Conservation (phyloP, 1,140 invertebrate genomes). For the Cyclargus thomasi region DNA sequence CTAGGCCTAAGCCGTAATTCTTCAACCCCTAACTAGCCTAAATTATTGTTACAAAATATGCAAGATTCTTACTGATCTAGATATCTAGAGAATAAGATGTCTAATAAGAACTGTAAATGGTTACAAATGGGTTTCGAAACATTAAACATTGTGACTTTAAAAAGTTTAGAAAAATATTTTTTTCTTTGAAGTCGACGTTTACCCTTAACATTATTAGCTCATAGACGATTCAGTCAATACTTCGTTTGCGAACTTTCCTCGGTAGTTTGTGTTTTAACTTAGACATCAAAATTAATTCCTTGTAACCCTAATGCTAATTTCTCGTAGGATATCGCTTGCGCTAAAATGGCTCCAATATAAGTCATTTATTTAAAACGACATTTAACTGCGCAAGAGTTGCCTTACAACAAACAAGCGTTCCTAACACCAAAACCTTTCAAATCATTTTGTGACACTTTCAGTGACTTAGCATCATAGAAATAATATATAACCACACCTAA, state of each 20-base stretch:
- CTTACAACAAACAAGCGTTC: neutral
- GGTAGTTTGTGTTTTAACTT: conserved; percentile 2
- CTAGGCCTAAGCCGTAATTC: conserved; percentile 46
- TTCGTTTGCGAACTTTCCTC: conserved; percentile 34
- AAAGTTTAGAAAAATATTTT: conserved; percentile 73
- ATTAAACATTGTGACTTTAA: conserved; percentile 50
- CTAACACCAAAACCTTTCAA: conserved; percentile 11
- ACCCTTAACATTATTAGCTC: conserved; percentile 59
- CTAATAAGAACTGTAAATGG: conserved; percentile 53
- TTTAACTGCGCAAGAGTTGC: neutral
- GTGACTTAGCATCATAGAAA: conserved; percentile 56
- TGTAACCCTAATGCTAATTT: neutral
- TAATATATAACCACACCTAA: conserved; percentile 29
- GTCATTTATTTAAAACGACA: too few species aligned
- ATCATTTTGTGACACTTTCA: conserved; percentile 61
- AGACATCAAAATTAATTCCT: conserved; percentile 5
- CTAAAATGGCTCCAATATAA: neutral
- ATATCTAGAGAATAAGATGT: conserved; percentile 39
- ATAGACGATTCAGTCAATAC: conserved; percentile 67
- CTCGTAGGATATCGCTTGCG: neutral
- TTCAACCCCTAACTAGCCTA: conserved; percentile 59
- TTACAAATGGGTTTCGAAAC: conserved; percentile 50
- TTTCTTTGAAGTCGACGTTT: conserved; percentile 48
- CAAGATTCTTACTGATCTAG: conserved; percentile 24
- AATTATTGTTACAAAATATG: conserved; percentile 29